Base-by-base conservation (phyloP, 2,888 invertebrate genomes). In the Apodemia zela region DNA sequence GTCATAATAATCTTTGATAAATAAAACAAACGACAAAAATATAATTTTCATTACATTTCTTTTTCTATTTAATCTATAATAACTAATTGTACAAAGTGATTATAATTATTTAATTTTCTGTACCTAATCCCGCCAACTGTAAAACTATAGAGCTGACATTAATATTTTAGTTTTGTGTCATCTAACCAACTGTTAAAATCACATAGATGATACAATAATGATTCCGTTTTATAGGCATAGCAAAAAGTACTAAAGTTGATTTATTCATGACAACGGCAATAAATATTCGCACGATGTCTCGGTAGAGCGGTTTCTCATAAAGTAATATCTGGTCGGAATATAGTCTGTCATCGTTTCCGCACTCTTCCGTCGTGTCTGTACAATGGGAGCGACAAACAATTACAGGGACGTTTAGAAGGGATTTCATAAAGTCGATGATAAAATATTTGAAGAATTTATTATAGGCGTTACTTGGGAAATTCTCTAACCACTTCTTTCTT, bases 291-390 rank as follows among this genome's bases (percentile, higher is more conserved):
- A 29, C 62, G 64, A 51, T 51, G 60, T 60, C 15, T 63, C 57
- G 21, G 51, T 21, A 11, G 13, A 21, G 51, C 21, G 51, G 18
- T 21, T 51, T 51, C 18, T 51, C 69, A 71, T 72, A 73, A 73
- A 71, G 72, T 77, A 76, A 78, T 78, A 77, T 77, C 72, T 67
- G 65, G 63, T 66, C 71, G 78, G 82, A 77, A 81, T 77, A 77
- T 71, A 72, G 73, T 81, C 79, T 84, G 81, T 78, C 77, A 68
- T 67, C 71, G 74, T 79, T 77, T 82, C 83, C 82, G 76, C 63
- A 25, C 51, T 59, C 70, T 65, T 75, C 77, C 76, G 73, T 64
- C 64, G 42, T 35, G 35, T 35, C 35, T 35, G 10, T 51, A 69
- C 69, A 68, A 67, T 68, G 68, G 65, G 59, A 29, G 49, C 67